phyloP scores from a whole-genome alignment of 1,140 invertebrate species.

The Yoshiicerus persimilis region DNA sequence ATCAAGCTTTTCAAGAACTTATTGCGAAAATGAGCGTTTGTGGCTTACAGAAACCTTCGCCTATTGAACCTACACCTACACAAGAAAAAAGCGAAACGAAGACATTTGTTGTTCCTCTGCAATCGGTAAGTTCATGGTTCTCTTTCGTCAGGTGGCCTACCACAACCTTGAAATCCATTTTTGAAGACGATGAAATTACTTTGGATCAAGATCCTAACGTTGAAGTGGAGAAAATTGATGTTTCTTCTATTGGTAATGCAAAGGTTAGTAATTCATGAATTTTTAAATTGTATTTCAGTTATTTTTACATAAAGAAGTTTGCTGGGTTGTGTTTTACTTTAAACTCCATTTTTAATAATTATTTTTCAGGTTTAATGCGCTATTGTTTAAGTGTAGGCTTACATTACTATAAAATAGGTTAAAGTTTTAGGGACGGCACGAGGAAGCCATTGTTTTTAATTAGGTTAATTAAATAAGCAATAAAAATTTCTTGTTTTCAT shows the following conservation, averaged over 20 bases:
- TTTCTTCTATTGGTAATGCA: not conserved
- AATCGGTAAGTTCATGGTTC: not conserved
- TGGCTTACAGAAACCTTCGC: not conserved
- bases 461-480: no score
- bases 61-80: not conserved
- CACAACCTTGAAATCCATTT: not conserved
- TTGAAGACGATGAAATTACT: not conserved
- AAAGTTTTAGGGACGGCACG: no score
- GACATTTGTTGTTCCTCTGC: not conserved
- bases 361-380: no score
- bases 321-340: no score
- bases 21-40: not conserved
- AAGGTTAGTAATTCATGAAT: not conserved
- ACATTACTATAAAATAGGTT: no score
- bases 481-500: no score
- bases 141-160: no score
- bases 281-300: not conserved
- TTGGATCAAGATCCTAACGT: not conserved
- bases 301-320: not conserved
- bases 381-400: no score
- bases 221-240: not conserved
- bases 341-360: no score
- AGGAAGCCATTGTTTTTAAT: no score
- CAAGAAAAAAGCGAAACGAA: not conserved
- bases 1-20: not conserved